Percentiles rank a stretch among this genome's conserved stretches.
phyloP scores from a whole-genome alignment of 2,888 invertebrate species.

The Synanthedon myopaeformis region DNA sequence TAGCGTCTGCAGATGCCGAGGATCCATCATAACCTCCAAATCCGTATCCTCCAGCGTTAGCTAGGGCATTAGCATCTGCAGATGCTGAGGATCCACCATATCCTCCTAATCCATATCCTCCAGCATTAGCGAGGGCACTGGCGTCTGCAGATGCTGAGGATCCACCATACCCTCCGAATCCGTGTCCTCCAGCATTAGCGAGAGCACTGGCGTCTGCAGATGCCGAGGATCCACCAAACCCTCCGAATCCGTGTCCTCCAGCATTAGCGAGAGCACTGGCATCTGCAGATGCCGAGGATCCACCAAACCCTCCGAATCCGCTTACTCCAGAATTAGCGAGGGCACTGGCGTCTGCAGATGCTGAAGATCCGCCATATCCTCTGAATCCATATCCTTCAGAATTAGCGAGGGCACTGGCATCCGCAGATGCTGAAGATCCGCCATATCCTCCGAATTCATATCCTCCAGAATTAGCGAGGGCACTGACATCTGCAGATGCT shows the following conservation, averaged over 20 bases:
- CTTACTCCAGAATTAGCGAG: not conserved
- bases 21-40: slow-evolving; percentile 1
- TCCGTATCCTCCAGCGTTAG: slow-evolving; percentile 6
- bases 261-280: not conserved
- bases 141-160: not conserved
- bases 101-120: not conserved
- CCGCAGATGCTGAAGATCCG: slow-evolving; percentile 5
- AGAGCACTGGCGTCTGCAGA: slow-evolving; percentile 4
- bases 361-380: not conserved
- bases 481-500: not conserved
- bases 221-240: not conserved
- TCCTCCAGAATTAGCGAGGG: slow-evolving; percentile 5
- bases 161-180: not conserved
- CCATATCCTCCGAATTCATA: slow-evolving; percentile 6
- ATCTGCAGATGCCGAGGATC: not conserved
- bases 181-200: slow-evolving; percentile 1
- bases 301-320: slow-evolving; percentile 3
- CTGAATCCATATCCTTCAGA: not conserved
- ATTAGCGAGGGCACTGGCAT: slow-evolving; percentile 4
- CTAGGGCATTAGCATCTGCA: slow-evolving; percentile 3
- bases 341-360: slow-evolving; percentile 3
- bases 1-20: slow-evolving; percentile 5
- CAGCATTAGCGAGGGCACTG: slow-evolving; percentile 1
- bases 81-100: slow-evolving; percentile 1
- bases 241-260: not conserved